Conservation (phyloP, 1,140 invertebrate genomes). For the Pseudoatta argentina region DNA sequence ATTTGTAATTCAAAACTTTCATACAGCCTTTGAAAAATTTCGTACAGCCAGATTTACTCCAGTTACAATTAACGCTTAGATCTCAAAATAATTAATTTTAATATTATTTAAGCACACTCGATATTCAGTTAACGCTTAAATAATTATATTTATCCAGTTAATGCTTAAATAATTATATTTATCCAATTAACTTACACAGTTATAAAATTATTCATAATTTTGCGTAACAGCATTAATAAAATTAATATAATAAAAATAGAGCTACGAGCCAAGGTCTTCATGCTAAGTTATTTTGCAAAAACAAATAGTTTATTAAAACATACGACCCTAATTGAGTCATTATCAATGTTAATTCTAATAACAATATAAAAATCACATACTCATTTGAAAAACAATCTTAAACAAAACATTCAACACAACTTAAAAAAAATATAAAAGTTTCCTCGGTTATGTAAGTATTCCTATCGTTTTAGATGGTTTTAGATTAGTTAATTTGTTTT, state of each 20-base stretch:
- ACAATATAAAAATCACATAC: too few species aligned
- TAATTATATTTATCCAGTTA: not conserved
- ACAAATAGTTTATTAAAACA: too few species aligned
- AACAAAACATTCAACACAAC: too few species aligned
- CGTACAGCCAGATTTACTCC: not conserved
- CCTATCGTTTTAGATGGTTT: too few species aligned
- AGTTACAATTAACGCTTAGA: not conserved
- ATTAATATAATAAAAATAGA: too few species aligned
- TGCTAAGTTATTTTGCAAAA: too few species aligned
- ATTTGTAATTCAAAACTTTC: slow-evolving; percentile 6
- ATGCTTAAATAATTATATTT: not conserved
- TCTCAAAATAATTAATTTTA: slow-evolving; percentile 19
- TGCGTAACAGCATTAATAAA: slow-evolving; percentile 7
- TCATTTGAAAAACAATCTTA: too few species aligned
- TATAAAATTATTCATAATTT: not conserved
- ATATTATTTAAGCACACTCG: not conserved
- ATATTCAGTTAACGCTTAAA: not conserved
- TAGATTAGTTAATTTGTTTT: not conserved
- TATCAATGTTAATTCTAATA: too few species aligned
- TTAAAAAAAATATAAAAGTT: too few species aligned
- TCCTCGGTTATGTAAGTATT: too few species aligned
- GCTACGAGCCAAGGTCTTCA: too few species aligned
- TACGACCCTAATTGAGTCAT: too few species aligned
- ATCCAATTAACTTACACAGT: not conserved
- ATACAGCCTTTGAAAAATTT: not conserved